Evolutionary conservation across 2,797 vertebrate species (phyloP), one percentile per base, ranked within the genome.

Genomic region (Melanotaenia pygmaea): DNA sequence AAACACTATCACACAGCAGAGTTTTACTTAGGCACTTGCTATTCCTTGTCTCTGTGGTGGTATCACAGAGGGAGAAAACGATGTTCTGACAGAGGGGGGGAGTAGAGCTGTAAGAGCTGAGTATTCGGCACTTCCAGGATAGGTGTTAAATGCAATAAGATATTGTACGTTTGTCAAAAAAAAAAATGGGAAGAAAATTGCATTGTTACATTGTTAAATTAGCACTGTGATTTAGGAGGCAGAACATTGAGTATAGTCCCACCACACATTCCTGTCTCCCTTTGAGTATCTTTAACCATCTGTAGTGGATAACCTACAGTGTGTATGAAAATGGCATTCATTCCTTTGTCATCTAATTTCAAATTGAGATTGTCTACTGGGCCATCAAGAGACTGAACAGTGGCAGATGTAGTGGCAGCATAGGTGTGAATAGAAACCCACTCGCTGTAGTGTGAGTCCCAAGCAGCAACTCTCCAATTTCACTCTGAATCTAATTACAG

Each of bases 131-230:
- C 91, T 89, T 91, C 82, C 89, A 84, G 83, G 81, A 93, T 90
- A 93, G 91, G 93, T 94, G 94, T 94, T 94, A 93, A 94, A 94
- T 77, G 88, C 88, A 93, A 91, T 87, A 77, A 89, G 89, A 92
- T 86, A 90, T 83, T 89, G 90, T 89, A 70, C 59, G 64, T 89
- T 90, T 88, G 82, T 90, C 80, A 85, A 84, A 83, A 88, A 86
- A 86, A 85, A 82, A 89, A 88, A 89, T 54, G 68, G 70, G 72
- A 64, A 76, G 82, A 64, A 75, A 77, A 87, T 79, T 77, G 84
- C 86, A 83, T 86, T 88, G 86, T 90, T 89, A 90, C 81, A 80
- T 92, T 91, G 88, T 91, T 88, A 92, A 91, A 91, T 93, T 90
- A 91, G 88, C 90, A 85, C 87, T 63, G 77, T 74, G 84, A 88